Evolutionary conservation across 2,797 vertebrate species (phyloP), one percentile per base, ranked within the genome.

Genomic region (Paramormyrops hopkinsi): DNA sequence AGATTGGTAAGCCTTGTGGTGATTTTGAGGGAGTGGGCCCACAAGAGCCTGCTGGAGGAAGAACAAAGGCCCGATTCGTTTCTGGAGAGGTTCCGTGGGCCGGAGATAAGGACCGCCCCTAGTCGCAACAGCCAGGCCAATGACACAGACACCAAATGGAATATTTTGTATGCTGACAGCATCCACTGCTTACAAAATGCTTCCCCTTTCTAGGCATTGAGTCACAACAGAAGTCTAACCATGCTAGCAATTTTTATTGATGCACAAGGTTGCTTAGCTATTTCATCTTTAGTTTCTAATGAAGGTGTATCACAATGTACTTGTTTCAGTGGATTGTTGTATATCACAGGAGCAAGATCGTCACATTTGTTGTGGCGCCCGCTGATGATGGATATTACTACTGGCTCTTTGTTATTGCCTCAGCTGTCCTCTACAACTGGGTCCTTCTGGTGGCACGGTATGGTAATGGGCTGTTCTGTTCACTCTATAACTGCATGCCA

Each of bases 401-500:
- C 19, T 99, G 98, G 98, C 95, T 99, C 88, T 94, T 97, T 88
- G 94, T 98, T 93, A 97, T 98, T 37, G 95, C 97, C 2, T 88
- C 94, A 46, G 96, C 97, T 69, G 97, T 97, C 11, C 95, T 99
- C 83, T 99, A 99, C 89, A 99, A 98, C 93, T 99, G 98, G 97
- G 97, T 97, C 87, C 89, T 98, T 44, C 93, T 98, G 0, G 92
- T 99, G 56, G 97, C 96, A 93, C 98, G 98, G 98, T 99, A 90
- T 93, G 91, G 4, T 4, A 86, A 12, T 2, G 19, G 14, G 22
- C 48, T 29, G n/a, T 25, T 86, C 19, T 8, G 46, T 88, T 69
- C 19, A 8, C 41, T 29, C 56, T 11, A 4, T 44, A 69, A 79
- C 37, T 41, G 73, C 19, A 44, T 41, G 6, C 14, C 41, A 2